A percentile compares a stretch with the other conserved stretches of the same genome.
These are phyloP conservation scores for Acanthosepion lycidas DNA, from an alignment of 2,888 invertebrate genomes.

Conservation along the genomic window DNA sequence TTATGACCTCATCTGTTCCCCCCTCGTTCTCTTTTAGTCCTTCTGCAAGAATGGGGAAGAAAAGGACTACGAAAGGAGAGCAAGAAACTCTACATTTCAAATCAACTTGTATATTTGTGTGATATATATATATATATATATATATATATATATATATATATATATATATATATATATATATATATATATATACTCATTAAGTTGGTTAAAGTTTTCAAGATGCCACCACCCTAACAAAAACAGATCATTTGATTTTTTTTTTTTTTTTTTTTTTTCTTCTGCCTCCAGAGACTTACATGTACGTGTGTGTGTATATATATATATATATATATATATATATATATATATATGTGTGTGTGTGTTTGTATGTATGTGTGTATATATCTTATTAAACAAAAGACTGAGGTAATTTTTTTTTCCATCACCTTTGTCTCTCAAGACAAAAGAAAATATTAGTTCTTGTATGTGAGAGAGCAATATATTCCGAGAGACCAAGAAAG, in stretches of 20 bases:
- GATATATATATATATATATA: constrained; percentile 24
- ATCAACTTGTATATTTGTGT: background rate
- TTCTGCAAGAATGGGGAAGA: too few relatives aligned
- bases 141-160: background rate
- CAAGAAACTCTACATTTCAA: background rate
- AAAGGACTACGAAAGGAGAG: background rate
- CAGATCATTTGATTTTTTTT: background rate
- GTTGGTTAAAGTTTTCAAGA: background rate
- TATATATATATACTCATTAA: background rate
- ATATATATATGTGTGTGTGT: background rate
- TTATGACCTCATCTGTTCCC: background rate
- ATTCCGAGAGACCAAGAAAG: background rate
- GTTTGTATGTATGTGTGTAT: constrained; percentile 34
- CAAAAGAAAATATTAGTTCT: too few relatives aligned
- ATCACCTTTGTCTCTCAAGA: background rate
- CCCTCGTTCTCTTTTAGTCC: too few relatives aligned
- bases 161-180: constrained; percentile 24
- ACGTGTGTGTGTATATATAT: background rate
- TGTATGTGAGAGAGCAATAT: background rate
- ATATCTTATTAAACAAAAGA: background rate
- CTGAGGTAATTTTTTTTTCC: background rate
- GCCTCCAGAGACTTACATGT: background rate
- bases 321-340: constrained; percentile 37
- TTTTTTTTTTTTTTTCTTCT: background rate
- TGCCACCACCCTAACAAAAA: background rate